Base-by-base conservation (phyloP, 1,140 invertebrate species). In the Metopolophium dirhodum region DNA sequence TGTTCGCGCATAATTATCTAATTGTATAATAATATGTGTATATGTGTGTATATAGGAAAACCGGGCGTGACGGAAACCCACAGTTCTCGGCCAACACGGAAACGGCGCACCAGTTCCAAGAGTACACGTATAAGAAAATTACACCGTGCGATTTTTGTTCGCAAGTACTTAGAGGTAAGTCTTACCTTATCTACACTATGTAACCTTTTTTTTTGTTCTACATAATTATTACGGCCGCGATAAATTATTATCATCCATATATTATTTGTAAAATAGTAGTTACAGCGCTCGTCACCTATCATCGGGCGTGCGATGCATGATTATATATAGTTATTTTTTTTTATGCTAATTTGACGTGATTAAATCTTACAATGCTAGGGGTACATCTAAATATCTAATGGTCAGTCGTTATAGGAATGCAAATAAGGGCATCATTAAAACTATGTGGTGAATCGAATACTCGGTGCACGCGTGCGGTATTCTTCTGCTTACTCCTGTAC, bases 41-140 rank as follows among this genome's bases (percentile, higher is more conserved):
- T 93, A 85, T 93, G 93, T 93, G 93, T 94, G 93, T 94, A 95
- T 96, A 94, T 96, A 98, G 97, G 96, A 97, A 97, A 96, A 98
- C 97, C 95, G 89, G 97, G 14, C 94, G 96, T 96, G 93, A 96
- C 96, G 49, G 96, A 96, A 93, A 94, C 96, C 91, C 91, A n/a
- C 96, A 91, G 96, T 96, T 83, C 93, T 95, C 96, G 93, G 96
- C 95, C 90, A 95, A 96, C 87, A 94, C 94, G 89, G 96, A 97
- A 94, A 96, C 96, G 23, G 96, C 96, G 68, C 98, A 99, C 95
- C 97, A 97, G 94, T 98, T 98, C 96, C 97, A 98, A 95, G 98
- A 99, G 95, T 98, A 99, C 95, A 99, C 98, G 6, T 99, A 99
- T 95, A 98, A 98, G 95, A 99, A 99, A 95, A 98, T 99, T 94